Evolutionary conservation across 2,113 vertebrate species (phyloP).

Genomic region (Cynopterus brachyotis): DNA sequence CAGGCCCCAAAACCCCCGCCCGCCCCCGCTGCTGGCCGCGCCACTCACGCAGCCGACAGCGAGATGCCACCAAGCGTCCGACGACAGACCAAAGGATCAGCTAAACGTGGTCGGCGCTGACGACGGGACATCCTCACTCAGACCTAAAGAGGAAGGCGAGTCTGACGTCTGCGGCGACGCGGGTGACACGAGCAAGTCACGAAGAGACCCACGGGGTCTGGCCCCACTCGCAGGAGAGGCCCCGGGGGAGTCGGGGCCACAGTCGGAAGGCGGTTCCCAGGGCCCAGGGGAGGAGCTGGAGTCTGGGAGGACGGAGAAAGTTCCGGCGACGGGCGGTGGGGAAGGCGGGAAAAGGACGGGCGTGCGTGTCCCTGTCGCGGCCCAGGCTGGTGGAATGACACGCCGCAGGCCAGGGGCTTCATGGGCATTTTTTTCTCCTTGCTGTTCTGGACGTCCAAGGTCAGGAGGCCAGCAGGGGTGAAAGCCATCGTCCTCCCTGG

Average conservation of each 20-base stretch:
- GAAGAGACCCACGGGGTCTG: background rate
- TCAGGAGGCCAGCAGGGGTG: background rate
- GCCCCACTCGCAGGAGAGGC: background rate
- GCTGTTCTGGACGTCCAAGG: background rate
- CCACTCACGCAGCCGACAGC: too few species aligned
- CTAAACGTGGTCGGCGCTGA: background rate
- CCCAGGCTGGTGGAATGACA: too few species aligned
- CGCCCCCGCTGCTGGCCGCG: too few species aligned
- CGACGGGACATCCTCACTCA: background rate
- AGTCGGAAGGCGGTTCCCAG: background rate
- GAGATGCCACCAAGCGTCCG: background rate
- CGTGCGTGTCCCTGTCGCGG: too few species aligned
- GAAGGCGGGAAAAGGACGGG: too few species aligned
- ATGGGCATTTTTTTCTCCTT: background rate
- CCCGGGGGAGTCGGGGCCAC: fast-evolving
- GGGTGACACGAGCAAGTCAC: background rate
- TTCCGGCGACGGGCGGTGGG: too few species aligned
- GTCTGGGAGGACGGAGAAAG: background rate
- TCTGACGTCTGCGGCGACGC: background rate
- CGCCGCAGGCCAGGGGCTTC: too few species aligned
- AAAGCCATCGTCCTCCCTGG: background rate
- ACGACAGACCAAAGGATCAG: background rate
- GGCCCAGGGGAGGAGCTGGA: background rate
- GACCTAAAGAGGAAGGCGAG: background rate
- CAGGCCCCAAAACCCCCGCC: background rate